Base-by-base conservation (phyloP, 2,888 invertebrate species). In the Strigamia maritima region DNA sequence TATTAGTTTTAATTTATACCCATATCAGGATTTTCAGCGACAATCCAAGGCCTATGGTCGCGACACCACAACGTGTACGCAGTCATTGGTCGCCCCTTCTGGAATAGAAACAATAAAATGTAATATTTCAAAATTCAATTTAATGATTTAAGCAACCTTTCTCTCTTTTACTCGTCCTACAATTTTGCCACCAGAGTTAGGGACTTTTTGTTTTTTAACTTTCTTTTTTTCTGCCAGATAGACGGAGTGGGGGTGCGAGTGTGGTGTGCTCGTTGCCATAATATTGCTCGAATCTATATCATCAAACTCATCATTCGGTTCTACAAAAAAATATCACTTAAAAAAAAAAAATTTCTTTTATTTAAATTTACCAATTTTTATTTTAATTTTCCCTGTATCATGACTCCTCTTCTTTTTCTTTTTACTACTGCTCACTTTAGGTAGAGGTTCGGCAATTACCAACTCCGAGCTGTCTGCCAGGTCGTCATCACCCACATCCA, bases 41-140 rank as follows among this genome's bases (percentile, higher is more conserved):
- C 87, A 80, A 94, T 88, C 82, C 92, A 91, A 81, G 92, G 91
- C 60, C 95, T 89, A 22, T 92, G 90, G 83, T 94, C 93, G 82
- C 93, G 92, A 0, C 95, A 93, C 94, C 95, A 96, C 84, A 95
- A 88, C 91, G 94, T 94, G 86, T 95, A 96, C 0, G 95, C 95
- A 0, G 95, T 95, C 81, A 92, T 80, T 31, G 86, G 92, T 77
- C 93, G 89, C 0, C 92, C 90, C 86, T 92, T 92, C 88, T 89
- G 84, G 2, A 80, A 84, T 82, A 76, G 80, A 24, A 75, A n/a
- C n/a, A n/a, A n/a, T n/a, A n/a, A n/a, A n/a, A n/a, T n/a, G n/a
- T n/a, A n/a, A n/a, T n/a, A n/a, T n/a, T n/a, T n/a, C n/a, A n/a
- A n/a, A n/a, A n/a, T n/a, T n/a, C n/a, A n/a, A n/a, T n/a, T n/a